A percentile compares a stretch with the other conserved stretches of the same genome.
Conservation (phyloP, 2,113 vertebrate species). For the Bos javanicus region DNA sequence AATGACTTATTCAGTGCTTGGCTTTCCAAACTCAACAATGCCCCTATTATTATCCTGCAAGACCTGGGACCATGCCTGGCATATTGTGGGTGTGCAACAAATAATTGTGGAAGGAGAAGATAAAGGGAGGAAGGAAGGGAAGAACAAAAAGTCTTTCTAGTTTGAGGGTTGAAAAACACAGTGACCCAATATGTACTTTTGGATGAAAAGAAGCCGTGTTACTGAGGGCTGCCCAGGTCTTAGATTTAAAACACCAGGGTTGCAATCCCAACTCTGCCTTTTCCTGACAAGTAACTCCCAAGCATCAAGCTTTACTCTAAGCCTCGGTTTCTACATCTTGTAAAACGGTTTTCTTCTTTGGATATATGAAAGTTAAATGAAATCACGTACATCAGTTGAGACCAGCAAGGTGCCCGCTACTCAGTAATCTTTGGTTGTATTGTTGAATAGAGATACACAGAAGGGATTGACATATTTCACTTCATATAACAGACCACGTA, state of each 20-base stretch:
- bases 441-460: neutral
- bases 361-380: neutral
- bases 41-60: neutral
- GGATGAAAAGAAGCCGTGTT: neutral
- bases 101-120: neutral
- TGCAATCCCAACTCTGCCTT: neutral
- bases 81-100: neutral
- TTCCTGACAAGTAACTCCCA: neutral
- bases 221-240: neutral
- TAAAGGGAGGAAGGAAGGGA: neutral
- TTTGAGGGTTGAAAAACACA: neutral
- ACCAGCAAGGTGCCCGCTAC: neutral
- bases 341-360: slow-evolving; percentile 3
- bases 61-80: neutral
- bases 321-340: neutral
- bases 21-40: neutral
- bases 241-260: neutral
- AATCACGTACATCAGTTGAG: neutral
- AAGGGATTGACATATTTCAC: neutral
- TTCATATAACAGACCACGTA: neutral
- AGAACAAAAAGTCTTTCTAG: neutral
- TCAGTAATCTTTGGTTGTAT: neutral
- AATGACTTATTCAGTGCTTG: neutral
- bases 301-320: neutral
- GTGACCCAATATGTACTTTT: neutral